Conservation (phyloP, 2,888 invertebrate genomes). For the Yponomeuta plumbellus region DNA sequence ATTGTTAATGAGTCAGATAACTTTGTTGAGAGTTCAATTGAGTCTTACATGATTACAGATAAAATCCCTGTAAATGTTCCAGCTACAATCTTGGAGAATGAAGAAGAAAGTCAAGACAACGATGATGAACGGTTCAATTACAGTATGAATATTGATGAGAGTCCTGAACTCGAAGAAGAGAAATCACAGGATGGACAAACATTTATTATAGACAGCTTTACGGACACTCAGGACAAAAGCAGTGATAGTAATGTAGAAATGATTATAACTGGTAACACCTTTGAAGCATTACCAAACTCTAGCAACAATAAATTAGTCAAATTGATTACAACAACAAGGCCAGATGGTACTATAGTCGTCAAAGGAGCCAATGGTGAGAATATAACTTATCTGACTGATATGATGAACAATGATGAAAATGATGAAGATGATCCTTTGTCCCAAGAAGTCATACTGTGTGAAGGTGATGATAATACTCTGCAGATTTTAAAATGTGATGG, state of each 20-base stretch:
- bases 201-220: no score
- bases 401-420: constrained; percentile 42
- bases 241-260: constrained; percentile 28
- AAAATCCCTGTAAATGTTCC: constrained; percentile 60
- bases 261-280: constrained; percentile 22
- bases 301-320: constrained; percentile 49
- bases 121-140: constrained; percentile 37
- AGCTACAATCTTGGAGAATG: constrained; percentile 64
- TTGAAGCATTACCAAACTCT: constrained; percentile 27
- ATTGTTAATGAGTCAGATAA: background rate
- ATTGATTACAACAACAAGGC: constrained; percentile 48
- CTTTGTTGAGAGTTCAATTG: constrained; percentile 45
- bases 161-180: constrained; percentile 28
- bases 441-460: constrained; percentile 58
- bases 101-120: constrained; percentile 51
- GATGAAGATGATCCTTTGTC: constrained; percentile 47
- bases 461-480: constrained; percentile 60
- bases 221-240: no score
- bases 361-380: constrained; percentile 41
- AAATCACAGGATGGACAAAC: constrained; percentile 26
- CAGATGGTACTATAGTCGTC: constrained; percentile 54
- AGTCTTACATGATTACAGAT: constrained; percentile 55
- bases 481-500: constrained; percentile 67
- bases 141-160: constrained; percentile 42
- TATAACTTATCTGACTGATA: constrained; percentile 52